Percentiles rank a stretch among this genome's conserved stretches.
These are phyloP conservation scores for Sebastes nivosus DNA, from an alignment of 2,797 vertebrate species.

Conservation along the genomic window DNA sequence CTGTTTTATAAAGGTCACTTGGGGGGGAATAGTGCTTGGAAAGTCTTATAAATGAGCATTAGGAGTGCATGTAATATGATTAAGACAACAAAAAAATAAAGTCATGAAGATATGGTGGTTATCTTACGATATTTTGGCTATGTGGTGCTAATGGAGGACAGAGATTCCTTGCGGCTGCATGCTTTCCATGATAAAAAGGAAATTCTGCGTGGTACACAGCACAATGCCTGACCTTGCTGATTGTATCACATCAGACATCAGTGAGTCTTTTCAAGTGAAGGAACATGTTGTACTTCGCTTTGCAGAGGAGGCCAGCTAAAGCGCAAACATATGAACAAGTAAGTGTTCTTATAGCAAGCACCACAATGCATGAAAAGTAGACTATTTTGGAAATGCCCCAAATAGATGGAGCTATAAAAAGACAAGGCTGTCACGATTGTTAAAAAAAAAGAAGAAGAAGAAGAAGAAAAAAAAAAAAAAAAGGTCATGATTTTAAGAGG, in stretches of 20 bases:
- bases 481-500: background rate
- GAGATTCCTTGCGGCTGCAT: background rate
- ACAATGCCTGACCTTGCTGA: constrained; percentile 55
- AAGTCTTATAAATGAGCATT: background rate
- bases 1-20: background rate
- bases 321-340: background rate
- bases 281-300: constrained; percentile 53
- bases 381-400: constrained; percentile 45
- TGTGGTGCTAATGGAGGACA: background rate
- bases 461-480: background rate
- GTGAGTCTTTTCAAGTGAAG: constrained; percentile 36
- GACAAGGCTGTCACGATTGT: background rate
- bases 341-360: background rate
- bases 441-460: background rate
- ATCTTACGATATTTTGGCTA: constrained; percentile 11
- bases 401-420: constrained; percentile 54
- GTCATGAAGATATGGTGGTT: background rate
- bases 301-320: constrained; percentile 24
- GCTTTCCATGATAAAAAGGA: constrained; percentile 5
- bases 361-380: constrained; percentile 15
- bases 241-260: constrained; percentile 50
- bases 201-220: background rate
- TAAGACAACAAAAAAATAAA: background rate
- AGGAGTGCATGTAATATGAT: background rate
- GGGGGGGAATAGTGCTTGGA: background rate